phyloP scores from a whole-genome alignment of 2,113 vertebrate genomes.

The Tetrax tetrax region DNA sequence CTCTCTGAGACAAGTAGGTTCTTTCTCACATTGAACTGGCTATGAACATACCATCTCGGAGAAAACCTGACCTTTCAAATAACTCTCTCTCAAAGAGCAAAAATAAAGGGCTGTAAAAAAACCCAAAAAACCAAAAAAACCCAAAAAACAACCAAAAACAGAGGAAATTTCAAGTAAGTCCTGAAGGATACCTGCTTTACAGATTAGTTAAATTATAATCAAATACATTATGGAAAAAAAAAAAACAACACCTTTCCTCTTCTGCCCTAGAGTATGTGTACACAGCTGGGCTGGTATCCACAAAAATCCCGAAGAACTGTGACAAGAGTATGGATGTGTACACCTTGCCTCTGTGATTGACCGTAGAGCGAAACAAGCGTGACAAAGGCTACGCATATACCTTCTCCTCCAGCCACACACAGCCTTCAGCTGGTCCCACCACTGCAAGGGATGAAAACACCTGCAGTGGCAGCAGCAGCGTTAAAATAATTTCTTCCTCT shows the following conservation, averaged over 20 bases:
- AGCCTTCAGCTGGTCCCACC: background rate
- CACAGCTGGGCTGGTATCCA: background rate
- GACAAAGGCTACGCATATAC: rapidly evolving
- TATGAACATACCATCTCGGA: background rate
- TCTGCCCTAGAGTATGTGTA: background rate
- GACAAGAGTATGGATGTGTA: rapidly evolving
- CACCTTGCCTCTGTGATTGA: background rate
- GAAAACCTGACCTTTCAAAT: background rate
- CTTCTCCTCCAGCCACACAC: background rate
- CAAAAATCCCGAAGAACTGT: no score
- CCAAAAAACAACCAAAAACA: background rate
- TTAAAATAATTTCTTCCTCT: background rate
- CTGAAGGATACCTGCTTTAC: background rate
- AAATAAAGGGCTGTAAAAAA: background rate
- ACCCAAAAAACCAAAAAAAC: background rate
- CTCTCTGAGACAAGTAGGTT: no score
- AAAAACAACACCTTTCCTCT: background rate
- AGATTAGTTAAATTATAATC: background rate
- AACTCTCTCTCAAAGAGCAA: background rate
- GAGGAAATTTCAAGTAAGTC: background rate
- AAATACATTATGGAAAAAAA: no score
- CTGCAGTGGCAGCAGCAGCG: rapidly evolving
- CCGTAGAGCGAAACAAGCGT: rapidly evolving
- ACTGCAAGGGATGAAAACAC: background rate
- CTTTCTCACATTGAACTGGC: background rate